Evolutionary conservation across 1,140 invertebrate species (phyloP), one percentile per base, ranked within the genome.

Genomic region (Hetaerina americana): DNA sequence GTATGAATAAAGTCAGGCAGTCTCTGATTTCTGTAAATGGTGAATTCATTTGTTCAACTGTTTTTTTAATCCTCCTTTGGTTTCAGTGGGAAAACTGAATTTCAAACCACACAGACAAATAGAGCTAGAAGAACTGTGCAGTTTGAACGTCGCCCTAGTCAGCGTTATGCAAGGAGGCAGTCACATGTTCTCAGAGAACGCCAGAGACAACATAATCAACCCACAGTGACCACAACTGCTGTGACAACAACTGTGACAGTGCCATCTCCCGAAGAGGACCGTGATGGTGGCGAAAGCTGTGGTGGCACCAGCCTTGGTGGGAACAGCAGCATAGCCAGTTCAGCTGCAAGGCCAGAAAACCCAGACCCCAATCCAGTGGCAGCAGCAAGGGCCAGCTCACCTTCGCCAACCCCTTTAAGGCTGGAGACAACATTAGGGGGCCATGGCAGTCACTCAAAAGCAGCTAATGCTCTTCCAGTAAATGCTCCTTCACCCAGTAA

Each of bases 111-210:
- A 5, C 89, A 93, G 76, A 86, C 92, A 73, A 96, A 93, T 80
- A 85, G 92, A 72, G 92, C 94, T 8, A 82, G 95, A 70, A 85
- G 95, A 69, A 96, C 93, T 66, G 94, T 97, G 1, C 94, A 96
- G 77, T 96, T 99, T 80, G 96, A 99, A 80, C 85, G 97, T 74
- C 87, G 95, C 72, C 96, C 97, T 0, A 98, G 95, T 83, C 97
- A 99, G 79, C 84, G 97, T 71, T 99, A 96, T 80, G 95, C 94
- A 26, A 85, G 95, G 68, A 83, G 96, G 68, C 93, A 95, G 79
- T 93, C 90, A 70, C 92, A 94, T 79, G 88, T 94, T 49, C 78
- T 92, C 24, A 80, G 90, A 27, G 91, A 94, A 78, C 84, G 89
- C 71, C 90, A 91, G 72, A 87, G 87, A 77, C 86, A 86, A 78